Conservation (phyloP, 2,888 invertebrate genomes). For the Globia sparganii region DNA sequence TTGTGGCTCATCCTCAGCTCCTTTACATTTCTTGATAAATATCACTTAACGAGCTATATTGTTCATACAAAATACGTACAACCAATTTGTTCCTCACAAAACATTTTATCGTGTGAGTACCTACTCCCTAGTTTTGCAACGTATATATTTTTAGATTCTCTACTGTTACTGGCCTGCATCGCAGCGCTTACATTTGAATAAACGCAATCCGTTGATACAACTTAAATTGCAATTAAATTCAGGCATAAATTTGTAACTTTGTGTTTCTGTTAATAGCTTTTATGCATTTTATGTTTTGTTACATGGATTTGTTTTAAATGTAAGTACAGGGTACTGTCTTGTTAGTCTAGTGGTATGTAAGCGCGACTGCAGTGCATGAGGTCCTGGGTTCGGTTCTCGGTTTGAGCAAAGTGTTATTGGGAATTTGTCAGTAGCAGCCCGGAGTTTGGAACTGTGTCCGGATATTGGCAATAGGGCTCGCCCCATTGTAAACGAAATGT, state of each 20-base stretch:
- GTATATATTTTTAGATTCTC: constrained; percentile 50
- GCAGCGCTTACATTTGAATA: constrained; percentile 70
- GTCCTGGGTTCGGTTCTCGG: no score
- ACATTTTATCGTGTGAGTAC: constrained; percentile 31
- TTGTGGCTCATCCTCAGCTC: neutral
- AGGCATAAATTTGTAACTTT: constrained; percentile 38
- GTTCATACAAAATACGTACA: constrained; percentile 7
- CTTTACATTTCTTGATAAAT: neutral
- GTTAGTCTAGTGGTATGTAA: no score
- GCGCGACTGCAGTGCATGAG: no score
- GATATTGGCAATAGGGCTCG: neutral
- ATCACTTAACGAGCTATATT: neutral
- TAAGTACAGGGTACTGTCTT: neutral
- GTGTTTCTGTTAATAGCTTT: constrained; percentile 34
- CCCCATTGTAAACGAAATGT: no score
- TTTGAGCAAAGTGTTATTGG: no score
- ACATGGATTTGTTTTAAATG: constrained; percentile 3
- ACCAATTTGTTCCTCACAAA: constrained; percentile 38
- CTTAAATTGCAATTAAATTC: constrained; percentile 66
- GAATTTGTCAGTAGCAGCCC: no score
- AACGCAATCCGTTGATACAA: constrained; percentile 69
- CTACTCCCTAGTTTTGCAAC: constrained; percentile 31
- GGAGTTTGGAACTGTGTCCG: neutral
- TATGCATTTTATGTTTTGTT: constrained; percentile 1
- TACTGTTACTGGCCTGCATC: constrained; percentile 22